A percentile compares a stretch with the other conserved stretches of the same genome.
Conservation (phyloP, 1,140 invertebrate species). For the Leptinotarsa texana region DNA sequence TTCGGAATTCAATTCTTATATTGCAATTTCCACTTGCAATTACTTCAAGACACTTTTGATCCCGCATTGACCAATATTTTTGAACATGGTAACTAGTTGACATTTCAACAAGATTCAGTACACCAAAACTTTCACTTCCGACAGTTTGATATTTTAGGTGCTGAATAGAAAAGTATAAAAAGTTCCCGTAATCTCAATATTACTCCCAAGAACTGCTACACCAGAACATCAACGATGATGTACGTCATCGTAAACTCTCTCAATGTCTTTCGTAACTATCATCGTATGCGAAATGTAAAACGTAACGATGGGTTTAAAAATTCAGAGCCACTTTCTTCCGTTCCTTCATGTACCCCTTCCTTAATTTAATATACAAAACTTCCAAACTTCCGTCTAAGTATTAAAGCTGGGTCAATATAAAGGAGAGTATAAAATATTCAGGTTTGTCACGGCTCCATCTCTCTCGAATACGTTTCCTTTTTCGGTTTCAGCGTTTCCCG, state of each 20-base stretch:
- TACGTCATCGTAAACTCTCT: not conserved
- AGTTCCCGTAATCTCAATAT: too few species aligned
- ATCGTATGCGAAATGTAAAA: not conserved
- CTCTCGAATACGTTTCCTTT: not conserved
- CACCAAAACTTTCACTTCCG: too few species aligned
- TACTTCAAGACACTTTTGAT: too few species aligned
- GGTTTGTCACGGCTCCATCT: constrained; percentile 10
- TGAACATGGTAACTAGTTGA: too few species aligned
- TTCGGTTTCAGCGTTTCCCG: not conserved
- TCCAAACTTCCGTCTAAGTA: not conserved
- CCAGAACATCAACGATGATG: too few species aligned
- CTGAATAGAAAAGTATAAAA: too few species aligned
- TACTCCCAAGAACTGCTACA: too few species aligned
- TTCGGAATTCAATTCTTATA: too few species aligned
- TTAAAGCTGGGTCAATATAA: constrained; percentile 15
- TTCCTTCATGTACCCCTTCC: constrained; percentile 1
- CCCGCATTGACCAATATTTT: too few species aligned
- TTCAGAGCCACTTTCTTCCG: not conserved
- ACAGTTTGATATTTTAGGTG: too few species aligned
- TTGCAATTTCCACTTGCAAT: too few species aligned
- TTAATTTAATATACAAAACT: constrained; percentile 21
- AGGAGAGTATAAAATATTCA: constrained; percentile 12
- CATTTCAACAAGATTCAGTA: too few species aligned
- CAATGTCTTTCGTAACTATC: not conserved
- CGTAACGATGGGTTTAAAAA: not conserved